Evolutionary conservation across 2,113 vertebrate genomes (phyloP).

Genomic region (Oncorhynchus masou): DNA sequence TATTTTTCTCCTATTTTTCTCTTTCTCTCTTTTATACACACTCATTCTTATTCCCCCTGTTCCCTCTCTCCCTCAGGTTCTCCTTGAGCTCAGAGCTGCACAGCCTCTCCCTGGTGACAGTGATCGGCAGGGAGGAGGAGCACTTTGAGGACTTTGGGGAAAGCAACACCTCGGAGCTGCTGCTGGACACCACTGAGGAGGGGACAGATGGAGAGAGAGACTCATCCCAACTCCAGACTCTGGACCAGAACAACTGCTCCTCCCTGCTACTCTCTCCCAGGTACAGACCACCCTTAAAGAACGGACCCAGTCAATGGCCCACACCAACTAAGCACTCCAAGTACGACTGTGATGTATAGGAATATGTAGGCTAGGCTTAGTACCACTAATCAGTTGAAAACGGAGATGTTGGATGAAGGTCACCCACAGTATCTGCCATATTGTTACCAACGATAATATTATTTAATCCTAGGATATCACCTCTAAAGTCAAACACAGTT

Average conservation of each 20-base stretch:
- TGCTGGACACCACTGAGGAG: conserved; percentile 71
- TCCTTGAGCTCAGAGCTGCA: conserved; percentile 80
- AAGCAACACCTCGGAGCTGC: conserved; percentile 83
- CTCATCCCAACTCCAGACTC: conserved; percentile 52
- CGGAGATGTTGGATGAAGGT: neutral
- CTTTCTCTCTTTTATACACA: no score
- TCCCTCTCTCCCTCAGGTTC: conserved; percentile 72
- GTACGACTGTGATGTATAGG: no score
- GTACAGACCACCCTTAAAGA: conserved; percentile 57
- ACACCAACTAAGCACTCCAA: neutral
- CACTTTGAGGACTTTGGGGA: conserved; percentile 98
- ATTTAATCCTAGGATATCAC: conserved; percentile 12
- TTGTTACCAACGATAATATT: conserved; percentile 18
- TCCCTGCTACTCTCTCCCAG: conserved; percentile 84
- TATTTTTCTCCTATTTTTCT: neutral
- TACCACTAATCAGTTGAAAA: neutral
- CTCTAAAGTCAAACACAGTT: no score
- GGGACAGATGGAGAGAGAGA: conserved; percentile 40
- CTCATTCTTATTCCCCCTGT: neutral
- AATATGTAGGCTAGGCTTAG: no score
- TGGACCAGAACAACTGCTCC: conserved; percentile 67
- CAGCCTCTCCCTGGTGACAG: conserved; percentile 80
- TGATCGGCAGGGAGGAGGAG: conserved; percentile 91
- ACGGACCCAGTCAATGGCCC: no score
- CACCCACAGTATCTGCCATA: conserved; percentile 21